Evolutionary conservation across 2,113 vertebrate genomes (phyloP).

Genomic region (Urocitellus parryii): DNA sequence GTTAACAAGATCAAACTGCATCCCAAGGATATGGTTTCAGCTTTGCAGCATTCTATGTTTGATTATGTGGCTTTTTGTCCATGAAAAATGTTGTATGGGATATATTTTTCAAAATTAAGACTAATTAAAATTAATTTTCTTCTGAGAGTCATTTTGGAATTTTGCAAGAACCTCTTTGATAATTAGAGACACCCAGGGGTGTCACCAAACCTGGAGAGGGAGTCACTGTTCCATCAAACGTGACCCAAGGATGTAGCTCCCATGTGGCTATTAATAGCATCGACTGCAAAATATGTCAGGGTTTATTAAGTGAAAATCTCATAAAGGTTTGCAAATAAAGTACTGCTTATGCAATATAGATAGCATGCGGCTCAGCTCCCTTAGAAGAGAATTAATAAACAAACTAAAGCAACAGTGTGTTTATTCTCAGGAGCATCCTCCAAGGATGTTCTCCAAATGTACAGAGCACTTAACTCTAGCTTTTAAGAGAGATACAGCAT

Average conservation of each 20-base stretch:
- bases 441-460: neutral
- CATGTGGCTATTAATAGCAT: conserved; percentile 57
- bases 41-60: neutral
- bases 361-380: neutral
- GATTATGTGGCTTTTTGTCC: neutral
- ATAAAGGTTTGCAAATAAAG: conserved; percentile 61
- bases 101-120: conserved; percentile 65
- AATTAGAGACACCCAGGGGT: conserved; percentile 65
- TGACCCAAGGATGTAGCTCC: conserved; percentile 12
- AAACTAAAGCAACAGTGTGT: conserved; percentile 34
- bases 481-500: conserved; percentile 17
- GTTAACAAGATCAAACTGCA: neutral
- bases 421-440: conserved; percentile 53
- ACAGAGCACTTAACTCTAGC: conserved; percentile 1
- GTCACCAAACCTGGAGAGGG: conserved; percentile 30
- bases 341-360: conserved; percentile 54
- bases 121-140: conserved; percentile 78
- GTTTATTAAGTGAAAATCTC: conserved; percentile 67
- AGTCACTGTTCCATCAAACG: conserved; percentile 50
- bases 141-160: conserved; percentile 64
- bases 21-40: neutral
- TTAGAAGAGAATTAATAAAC: conserved; percentile 67
- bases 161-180: conserved; percentile 30
- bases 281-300: conserved; percentile 53
- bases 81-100: neutral